These are phyloP conservation scores for Patella vulgata DNA, from an alignment of 1,140 invertebrate genomes.

Conservation along the genomic window DNA sequence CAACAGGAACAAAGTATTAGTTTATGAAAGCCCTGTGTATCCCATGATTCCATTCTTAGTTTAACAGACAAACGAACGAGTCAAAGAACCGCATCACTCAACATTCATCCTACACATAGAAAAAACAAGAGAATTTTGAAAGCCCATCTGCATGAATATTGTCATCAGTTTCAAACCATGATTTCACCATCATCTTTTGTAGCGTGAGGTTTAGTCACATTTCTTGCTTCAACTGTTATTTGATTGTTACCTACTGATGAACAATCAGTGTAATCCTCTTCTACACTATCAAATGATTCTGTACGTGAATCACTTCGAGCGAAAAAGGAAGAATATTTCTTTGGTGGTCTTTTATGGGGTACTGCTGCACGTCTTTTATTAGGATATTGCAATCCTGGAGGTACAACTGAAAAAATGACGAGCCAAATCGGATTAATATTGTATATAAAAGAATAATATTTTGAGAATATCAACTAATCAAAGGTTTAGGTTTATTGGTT, in stretches of 20 bases:
- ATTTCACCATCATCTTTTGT: conserved; percentile 35
- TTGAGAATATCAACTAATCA: conserved; percentile 8
- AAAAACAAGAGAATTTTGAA: too few species aligned
- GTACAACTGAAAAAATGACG: conserved; percentile 24
- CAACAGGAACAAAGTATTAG: too few species aligned
- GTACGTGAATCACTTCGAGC: neutral
- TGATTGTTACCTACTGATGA: neutral
- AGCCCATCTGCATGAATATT: too few species aligned
- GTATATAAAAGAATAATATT: too few species aligned
- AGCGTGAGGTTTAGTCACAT: conserved; percentile 12
- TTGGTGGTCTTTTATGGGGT: conserved; percentile 22
- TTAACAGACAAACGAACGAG: too few species aligned
- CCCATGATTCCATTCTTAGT: too few species aligned
- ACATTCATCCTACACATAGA: too few species aligned
- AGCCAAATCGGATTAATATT: too few species aligned
- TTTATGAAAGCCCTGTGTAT: too few species aligned
- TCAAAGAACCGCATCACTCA: too few species aligned
- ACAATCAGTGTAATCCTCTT: neutral
- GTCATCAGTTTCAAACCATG: conserved; percentile 43
- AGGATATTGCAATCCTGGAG: conserved; percentile 33
- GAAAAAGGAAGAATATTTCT: conserved; percentile 1
- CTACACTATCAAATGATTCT: neutral
- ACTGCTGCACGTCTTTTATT: conserved; percentile 35
- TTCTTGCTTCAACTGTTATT: conserved; percentile 23
- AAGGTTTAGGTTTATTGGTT: neutral